A percentile compares a stretch with the other conserved stretches of the same genome.
phyloP scores from a whole-genome alignment of 2,888 invertebrate species.

The Tiliacea aurago region DNA sequence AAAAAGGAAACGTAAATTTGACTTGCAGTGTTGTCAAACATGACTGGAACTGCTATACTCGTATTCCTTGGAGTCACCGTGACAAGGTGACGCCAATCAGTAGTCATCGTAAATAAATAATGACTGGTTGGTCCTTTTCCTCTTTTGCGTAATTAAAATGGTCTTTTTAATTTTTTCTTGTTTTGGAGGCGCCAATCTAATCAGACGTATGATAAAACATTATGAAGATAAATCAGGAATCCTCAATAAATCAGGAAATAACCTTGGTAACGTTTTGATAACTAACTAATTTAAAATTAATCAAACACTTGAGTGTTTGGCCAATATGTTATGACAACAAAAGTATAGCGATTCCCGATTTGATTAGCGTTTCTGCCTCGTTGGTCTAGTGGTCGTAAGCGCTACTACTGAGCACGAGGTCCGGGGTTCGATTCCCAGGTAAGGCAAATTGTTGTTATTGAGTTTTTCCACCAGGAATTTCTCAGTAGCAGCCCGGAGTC shows the following conservation, averaged over 20 bases:
- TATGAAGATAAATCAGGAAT: constrained; percentile 19
- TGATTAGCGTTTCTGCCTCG: too few species aligned
- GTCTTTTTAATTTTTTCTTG: background rate
- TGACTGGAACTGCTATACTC: background rate
- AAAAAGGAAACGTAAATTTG: background rate
- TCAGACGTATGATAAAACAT: constrained; percentile 22
- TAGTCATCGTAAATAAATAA: constrained; percentile 27
- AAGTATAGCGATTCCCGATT: background rate
- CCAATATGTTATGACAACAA: background rate
- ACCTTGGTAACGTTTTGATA: background rate
- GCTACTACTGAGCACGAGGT: too few species aligned
- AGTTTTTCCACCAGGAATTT: too few species aligned
- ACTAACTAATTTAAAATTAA: background rate
- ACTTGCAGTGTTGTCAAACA: background rate
- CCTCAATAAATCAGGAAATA: constrained; percentile 19
- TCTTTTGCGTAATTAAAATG: constrained; percentile 12
- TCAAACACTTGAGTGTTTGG: background rate
- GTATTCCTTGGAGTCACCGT: constrained; percentile 1
- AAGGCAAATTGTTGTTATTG: too few species aligned
- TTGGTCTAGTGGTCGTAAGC: too few species aligned
- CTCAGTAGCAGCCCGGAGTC: too few species aligned
- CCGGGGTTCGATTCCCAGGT: too few species aligned
- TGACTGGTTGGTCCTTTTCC: constrained; percentile 5
- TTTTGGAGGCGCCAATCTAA: constrained; percentile 10
- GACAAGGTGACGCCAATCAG: constrained; percentile 34